Evolutionary conservation across 2,888 invertebrate genomes (phyloP), one percentile per base, ranked within the genome.

Genomic region (Drosophila subsilvestris): DNA sequence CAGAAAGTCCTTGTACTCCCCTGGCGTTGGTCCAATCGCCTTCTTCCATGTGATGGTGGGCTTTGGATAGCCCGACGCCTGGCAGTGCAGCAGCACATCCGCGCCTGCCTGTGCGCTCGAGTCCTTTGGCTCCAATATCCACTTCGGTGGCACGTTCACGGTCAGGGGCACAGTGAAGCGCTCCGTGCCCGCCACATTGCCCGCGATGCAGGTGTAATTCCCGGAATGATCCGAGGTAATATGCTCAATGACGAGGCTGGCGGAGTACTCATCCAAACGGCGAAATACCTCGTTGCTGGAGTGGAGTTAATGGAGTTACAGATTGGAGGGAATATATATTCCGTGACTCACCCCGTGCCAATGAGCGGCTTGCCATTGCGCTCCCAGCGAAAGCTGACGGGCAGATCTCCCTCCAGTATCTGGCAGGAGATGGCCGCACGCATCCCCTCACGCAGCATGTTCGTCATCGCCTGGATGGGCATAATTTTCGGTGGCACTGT

Each of bases 371-470:
- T 96, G 51, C 95, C 96, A 91, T 98, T 96, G 92, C 97, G 95
- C 90, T 97, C 96, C 98, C 98, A 98, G 59, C 96, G 95, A 93
- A 98, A 97, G 79, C 95, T 96, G 82, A 98, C 96, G 53, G 98
- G 98, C 85, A 97, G 94, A 93, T 98, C 98, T 22, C 98, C 98
- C 93, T 97, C 97, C 90, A 97, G 94, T 91, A 97, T 96, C 93
- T 97, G 96, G 92, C 97, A 98, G 79, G 97, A 96, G 90, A 98
- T 97, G 70, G 97, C 97, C 37, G 97, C 97, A 80, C 97, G 94
- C 95, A 97, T 96, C 63, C 97, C 97, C 93, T 97, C 97, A 47
- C 95, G 93, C 73, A 96, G 93, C 90, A 97, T 93, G 91, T 96
- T 95, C 69, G 96, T 96, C 94, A 96, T 94, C 45, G 96, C 95